Conservation (phyloP, 2,113 vertebrate species). For the Corythoichthys intestinalis region DNA sequence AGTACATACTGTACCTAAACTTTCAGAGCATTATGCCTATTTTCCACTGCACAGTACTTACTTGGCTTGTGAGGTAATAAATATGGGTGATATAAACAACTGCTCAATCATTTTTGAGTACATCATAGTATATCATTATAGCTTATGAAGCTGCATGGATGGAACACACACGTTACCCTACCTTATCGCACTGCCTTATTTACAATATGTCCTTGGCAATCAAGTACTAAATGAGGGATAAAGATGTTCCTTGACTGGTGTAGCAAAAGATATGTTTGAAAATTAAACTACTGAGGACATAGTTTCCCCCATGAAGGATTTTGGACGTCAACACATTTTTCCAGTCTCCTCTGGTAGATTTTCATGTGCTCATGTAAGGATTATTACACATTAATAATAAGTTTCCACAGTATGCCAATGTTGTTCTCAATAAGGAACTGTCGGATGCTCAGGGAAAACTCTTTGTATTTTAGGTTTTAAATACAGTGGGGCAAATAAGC, state of each 20-base stretch:
- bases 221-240: neutral
- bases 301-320: neutral
- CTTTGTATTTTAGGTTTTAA: no score
- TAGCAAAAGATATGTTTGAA: neutral
- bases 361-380: neutral
- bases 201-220: neutral
- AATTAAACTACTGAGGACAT: neutral
- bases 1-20: neutral
- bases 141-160: neutral
- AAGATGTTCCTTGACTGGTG: neutral
- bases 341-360: neutral
- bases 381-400: neutral
- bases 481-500: no score
- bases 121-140: neutral
- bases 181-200: neutral
- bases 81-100: neutral
- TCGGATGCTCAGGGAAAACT: neutral
- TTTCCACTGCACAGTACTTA: constrained; percentile 1
- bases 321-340: neutral
- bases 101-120: neutral
- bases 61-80: neutral
- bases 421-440: neutral
- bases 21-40: neutral
- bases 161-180: neutral
- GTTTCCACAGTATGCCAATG: neutral